Evolutionary conservation across 2,113 vertebrate genomes (phyloP).

Genomic region (Gadus chalcogrammus): DNA sequence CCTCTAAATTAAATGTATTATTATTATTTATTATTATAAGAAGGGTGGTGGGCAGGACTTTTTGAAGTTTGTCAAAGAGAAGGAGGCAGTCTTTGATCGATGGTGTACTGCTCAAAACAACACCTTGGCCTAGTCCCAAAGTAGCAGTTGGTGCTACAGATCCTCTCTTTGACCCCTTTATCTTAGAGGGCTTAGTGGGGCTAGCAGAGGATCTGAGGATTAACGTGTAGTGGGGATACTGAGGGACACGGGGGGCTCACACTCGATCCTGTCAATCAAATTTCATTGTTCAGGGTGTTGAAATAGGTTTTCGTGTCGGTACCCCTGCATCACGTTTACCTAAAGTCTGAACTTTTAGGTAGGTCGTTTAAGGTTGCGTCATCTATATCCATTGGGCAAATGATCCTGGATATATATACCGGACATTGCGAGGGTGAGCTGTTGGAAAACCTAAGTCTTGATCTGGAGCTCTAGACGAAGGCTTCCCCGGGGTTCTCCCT

Average conservation of each 20-base stretch:
- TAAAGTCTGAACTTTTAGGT: background rate
- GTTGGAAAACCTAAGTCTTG: background rate
- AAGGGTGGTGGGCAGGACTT: conserved; percentile 11
- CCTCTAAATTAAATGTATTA: too few species aligned
- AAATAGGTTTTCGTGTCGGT: conserved; percentile 10
- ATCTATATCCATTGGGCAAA: background rate
- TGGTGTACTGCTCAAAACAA: conserved; percentile 6
- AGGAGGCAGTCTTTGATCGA: conserved; percentile 6
- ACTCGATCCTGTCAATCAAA: too few species aligned
- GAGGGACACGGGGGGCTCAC: background rate
- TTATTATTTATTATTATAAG: too few species aligned
- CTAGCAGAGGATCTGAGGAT: background rate
- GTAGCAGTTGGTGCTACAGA: background rate
- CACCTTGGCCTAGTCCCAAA: background rate
- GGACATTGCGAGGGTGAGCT: background rate
- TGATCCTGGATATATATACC: background rate
- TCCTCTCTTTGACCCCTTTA: background rate
- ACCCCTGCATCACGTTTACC: conserved; percentile 3
- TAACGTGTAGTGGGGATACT: background rate
- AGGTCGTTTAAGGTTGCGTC: background rate
- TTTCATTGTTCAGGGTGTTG: conserved; percentile 8
- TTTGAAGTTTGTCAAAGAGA: conserved; percentile 18
- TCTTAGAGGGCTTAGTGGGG: background rate
- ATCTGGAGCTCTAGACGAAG: background rate
- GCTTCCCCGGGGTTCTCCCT: background rate